Base-by-base conservation (phyloP, 2,113 vertebrate genomes). In the Trachemys scripta region DNA sequence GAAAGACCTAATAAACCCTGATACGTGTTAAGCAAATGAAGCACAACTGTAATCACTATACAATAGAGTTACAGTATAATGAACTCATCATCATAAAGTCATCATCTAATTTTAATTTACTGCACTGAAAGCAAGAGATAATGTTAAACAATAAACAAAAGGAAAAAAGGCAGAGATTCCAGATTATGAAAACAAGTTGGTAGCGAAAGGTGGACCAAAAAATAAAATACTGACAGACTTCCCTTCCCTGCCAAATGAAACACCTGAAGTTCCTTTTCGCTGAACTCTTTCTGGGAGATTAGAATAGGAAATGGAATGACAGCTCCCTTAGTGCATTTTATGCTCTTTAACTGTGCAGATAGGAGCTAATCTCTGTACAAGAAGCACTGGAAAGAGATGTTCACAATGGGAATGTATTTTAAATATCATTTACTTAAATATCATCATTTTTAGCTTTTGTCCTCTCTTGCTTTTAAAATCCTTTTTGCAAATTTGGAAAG, bases 111-210 rank as follows among this genome's bases (percentile, higher is more conserved):
- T 84, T 85, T 92, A 96, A 97, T 96, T 97, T 97, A 96, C 88
- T 90, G 84, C 75, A 54, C 95, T 95, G 96, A 93, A 95, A 95
- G 83, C 8, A 84, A 83, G 90, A 96, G 94, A 96, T 96, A 97
- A 97, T 96, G 95, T 97, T 96, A 85, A 97, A 96, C 87, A 93
- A 91, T 56, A 82, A 94, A 65, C 65, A 92, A 95, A 59, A 97
- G 81, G 59, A 91, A 93, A 93, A 93, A 85, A 90, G 56, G 87
- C 78, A 82, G 90, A 75, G 75, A 45, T 17, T 75, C 51, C 62
- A 87, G 84, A 50, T 86, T 78, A 22, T 2, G 49, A 47, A 83
- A 90, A 75, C 0, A 1, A 87, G 87, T 42, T 38, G 49, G 91
- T 49, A 86, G 47, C 59, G 17, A 49, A 94, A 94, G 65, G 42